These are phyloP conservation scores for Palythoa caribaeorum DNA, from an alignment of 92 coral and sea anemone species.

Conservation along the genomic window DNA sequence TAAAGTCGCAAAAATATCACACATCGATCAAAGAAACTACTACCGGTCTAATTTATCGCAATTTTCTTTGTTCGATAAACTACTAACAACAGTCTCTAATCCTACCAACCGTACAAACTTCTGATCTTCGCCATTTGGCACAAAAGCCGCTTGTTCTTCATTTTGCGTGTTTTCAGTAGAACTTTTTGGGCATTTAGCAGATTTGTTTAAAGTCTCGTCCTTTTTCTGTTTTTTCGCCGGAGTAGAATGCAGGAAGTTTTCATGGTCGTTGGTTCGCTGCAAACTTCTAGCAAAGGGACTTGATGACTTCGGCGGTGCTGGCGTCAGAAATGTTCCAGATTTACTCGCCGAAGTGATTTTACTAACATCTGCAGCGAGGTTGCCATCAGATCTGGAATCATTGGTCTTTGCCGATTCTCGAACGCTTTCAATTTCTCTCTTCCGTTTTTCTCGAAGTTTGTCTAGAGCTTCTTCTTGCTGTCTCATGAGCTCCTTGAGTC, in stretches of 20 bases:
- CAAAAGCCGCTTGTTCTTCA: slow-evolving; percentile 69
- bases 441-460: slow-evolving; percentile 80
- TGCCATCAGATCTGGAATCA: background rate
- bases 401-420: slow-evolving; percentile 50
- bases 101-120: slow-evolving; percentile 91
- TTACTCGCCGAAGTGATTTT: slow-evolving; percentile 32
- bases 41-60: slow-evolving; percentile 39
- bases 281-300: slow-evolving; percentile 41
- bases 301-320: slow-evolving; percentile 78
- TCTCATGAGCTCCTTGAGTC: slow-evolving; percentile 84
- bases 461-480: slow-evolving; percentile 88
- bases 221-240: slow-evolving; percentile 28
- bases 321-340: slow-evolving; percentile 74
- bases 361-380: slow-evolving; percentile 18
- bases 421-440: slow-evolving; percentile 74
- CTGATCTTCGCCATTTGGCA: slow-evolving; percentile 86
- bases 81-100: slow-evolving; percentile 83
- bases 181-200: background rate
- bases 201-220: background rate
- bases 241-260: background rate
- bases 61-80: slow-evolving; percentile 45
- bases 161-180: slow-evolving; percentile 46
- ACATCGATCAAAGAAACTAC: background rate
- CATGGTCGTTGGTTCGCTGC: slow-evolving; percentile 12
- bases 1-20: background rate